Conservation (phyloP, 2,797 vertebrate species). For the Hippocampus kuda region DNA sequence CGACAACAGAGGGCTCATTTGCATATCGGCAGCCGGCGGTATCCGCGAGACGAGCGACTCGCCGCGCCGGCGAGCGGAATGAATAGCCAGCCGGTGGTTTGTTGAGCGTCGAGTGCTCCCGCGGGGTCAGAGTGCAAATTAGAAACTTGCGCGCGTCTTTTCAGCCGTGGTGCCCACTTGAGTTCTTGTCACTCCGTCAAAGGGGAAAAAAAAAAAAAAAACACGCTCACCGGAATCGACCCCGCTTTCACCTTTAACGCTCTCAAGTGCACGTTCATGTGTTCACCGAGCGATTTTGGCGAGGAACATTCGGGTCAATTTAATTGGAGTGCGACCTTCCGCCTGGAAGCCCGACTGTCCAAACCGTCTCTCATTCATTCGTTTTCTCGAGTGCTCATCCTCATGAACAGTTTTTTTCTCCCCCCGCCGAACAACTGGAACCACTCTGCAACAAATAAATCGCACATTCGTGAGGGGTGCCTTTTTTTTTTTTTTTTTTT, state of each 20-base stretch:
- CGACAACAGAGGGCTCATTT: slow-evolving; percentile 9
- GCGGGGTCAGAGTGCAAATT: not conserved
- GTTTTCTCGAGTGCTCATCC: no score
- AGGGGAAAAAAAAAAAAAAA: not conserved
- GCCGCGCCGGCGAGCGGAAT: no score
- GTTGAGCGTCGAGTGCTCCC: not conserved
- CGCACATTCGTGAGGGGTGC: no score
- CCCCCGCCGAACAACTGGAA: no score
- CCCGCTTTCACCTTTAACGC: not conserved
- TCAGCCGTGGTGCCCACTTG: not conserved
- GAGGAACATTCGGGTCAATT: not conserved
- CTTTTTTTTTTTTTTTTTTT: no score
- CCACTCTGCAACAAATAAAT: no score
- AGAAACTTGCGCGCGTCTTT: not conserved
- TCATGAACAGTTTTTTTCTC: no score
- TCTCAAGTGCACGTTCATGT: not conserved
- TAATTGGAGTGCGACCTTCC: not conserved
- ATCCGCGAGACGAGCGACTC: no score
- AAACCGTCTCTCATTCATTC: no score
- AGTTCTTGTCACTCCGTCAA: not conserved
- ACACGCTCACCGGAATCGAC: no score
- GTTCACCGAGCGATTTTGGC: not conserved
- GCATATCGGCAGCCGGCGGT: slow-evolving; percentile 5
- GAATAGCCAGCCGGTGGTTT: not conserved
- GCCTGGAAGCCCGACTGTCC: no score